These are phyloP conservation scores for Shargacucullia verbasci DNA, from an alignment of 2,888 invertebrate genomes.

Conservation along the genomic window DNA sequence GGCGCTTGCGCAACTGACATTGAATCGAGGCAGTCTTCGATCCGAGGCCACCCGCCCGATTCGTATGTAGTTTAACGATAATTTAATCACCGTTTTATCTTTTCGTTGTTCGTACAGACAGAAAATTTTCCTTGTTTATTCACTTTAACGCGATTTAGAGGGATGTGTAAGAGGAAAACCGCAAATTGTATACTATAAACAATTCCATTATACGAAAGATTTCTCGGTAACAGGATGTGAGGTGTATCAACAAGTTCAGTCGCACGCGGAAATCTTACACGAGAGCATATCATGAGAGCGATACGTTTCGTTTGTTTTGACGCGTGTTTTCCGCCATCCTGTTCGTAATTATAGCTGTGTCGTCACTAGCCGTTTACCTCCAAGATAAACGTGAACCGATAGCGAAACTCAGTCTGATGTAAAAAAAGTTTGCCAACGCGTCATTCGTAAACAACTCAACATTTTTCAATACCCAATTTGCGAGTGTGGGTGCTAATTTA, in stretches of 20 bases:
- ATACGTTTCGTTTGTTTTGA: conserved; percentile 65
- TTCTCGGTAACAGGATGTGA: conserved; percentile 74
- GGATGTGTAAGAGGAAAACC: conserved; percentile 70
- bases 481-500: conserved; percentile 73
- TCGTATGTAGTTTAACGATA: conserved; percentile 75
- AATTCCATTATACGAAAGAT: conserved; percentile 61
- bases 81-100: conserved; percentile 67
- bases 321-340: conserved; percentile 64
- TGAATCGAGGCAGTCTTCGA: conserved; percentile 80
- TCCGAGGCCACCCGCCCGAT: conserved; percentile 83
- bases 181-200: conserved; percentile 52
- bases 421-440: conserved; percentile 37
- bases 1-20: conserved; percentile 88
- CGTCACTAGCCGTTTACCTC: conserved; percentile 51
- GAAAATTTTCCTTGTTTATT: conserved; percentile 61
- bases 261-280: conserved; percentile 64
- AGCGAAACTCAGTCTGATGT: conserved; percentile 31
- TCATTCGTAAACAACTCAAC: conserved; percentile 35
- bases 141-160: conserved; percentile 44
- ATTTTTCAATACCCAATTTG: conserved; percentile 58
- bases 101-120: conserved; percentile 35
- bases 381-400: conserved; percentile 38
- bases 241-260: conserved; percentile 59
- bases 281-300: conserved; percentile 60
- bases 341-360: conserved; percentile 46